Base-by-base conservation (phyloP, 2,797 vertebrate genomes). In the Todus mexicanus region DNA sequence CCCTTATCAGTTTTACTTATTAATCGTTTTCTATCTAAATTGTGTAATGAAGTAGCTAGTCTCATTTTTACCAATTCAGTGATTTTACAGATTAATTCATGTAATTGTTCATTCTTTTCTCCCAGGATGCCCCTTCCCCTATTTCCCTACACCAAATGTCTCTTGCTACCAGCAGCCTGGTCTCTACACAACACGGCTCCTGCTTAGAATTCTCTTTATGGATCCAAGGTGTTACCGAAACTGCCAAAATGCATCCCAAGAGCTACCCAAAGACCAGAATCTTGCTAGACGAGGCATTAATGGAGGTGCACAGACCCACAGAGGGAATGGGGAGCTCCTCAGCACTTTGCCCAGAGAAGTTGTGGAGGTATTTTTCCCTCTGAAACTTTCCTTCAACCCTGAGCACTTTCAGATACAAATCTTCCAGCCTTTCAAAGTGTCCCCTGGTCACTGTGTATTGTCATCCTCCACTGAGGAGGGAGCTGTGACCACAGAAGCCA, bases 11-110 rank as follows among this genome's bases (percentile, higher is more conserved):
- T 71, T 92, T 69, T 82, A 33, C n/a, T 81, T 84, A 78, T 77
- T 92, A 90, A 83, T 84, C 81, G 33, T 63, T 78, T 87, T 87
- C 71, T 81, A 85, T 86, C 73, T 82, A 79, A 92, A 51, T 61
- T 81, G 66, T 66, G 47, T 74, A 94, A 94, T 71, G 72, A 95
- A 53, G 84, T 78, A 87, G 63, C 38, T 29, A 75, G 31, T 87
- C 93, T 80, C 26, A 76, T 69, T 93, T 66, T 87, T 57, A 75
- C 33, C 38, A n/a, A 74, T 75, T 87, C 79, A 86, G 17, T 77
- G 74, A 71, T 57, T 64, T 93, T 63, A 79, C 15, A 78, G 78
- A 78, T 87, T 61, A 83, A 50, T 84, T 61, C 12, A 69, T 12
- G 12, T 19, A 93, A 89, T 54, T 33, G 29, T 64, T 82, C 38